A percentile compares a stretch with the other conserved stretches of the same genome.
Conservation (phyloP, 2,113 vertebrate genomes). For the Penelope pileata region DNA sequence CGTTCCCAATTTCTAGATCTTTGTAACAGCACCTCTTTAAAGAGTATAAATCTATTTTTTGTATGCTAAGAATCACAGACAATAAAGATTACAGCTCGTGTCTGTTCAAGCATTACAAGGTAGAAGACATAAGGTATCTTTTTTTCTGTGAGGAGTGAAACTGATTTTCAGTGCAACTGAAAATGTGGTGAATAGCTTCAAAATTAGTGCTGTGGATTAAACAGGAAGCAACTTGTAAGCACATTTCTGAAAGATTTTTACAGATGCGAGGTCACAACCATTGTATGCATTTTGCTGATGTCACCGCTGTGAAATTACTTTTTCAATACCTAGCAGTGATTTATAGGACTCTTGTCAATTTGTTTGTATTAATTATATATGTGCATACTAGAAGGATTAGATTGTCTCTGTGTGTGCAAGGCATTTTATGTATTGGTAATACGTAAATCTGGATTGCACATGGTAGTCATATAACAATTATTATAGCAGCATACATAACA, state of each 20-base stretch:
- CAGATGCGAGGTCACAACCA: constrained; percentile 5
- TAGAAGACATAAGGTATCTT: not conserved
- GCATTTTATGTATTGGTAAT: not conserved
- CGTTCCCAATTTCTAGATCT: not conserved
- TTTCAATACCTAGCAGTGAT: constrained; percentile 43
- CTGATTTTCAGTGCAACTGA: no score
- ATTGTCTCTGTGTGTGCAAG: not conserved
- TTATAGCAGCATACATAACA: not conserved
- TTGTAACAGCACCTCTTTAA: not conserved
- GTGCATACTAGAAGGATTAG: not conserved
- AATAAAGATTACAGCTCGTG: not conserved
- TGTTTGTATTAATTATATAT: constrained; percentile 14
- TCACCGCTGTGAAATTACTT: constrained; percentile 36
- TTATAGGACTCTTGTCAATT: constrained; percentile 3
- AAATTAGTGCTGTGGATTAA: not conserved
- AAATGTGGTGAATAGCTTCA: not conserved
- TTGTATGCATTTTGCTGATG: constrained; percentile 46
- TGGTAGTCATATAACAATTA: not conserved
- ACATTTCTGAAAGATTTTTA: constrained; percentile 45
- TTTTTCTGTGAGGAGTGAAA: not conserved
- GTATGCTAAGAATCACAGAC: not conserved
- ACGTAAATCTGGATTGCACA: not conserved
- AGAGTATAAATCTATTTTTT: not conserved
- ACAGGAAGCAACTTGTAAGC: not conserved
- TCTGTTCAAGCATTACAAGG: not conserved